A percentile compares a stretch with the other conserved stretches of the same genome.
Conservation (phyloP, 2,888 invertebrate species). For the Ferdinandea cuprea region DNA sequence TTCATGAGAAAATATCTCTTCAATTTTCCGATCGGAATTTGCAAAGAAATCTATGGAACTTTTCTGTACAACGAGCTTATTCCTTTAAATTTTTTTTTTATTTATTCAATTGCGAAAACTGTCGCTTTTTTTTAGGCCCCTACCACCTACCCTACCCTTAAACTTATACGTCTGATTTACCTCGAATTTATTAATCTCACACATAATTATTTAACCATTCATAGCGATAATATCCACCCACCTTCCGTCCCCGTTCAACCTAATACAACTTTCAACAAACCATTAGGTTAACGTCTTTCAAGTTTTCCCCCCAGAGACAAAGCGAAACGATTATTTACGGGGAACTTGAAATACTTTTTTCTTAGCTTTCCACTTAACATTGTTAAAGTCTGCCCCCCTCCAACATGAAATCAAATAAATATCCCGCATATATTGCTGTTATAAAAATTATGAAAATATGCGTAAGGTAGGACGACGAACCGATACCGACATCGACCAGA, state of each 20-base stretch:
- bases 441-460: constrained; percentile 30
- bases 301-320: constrained; percentile 28
- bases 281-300: constrained; percentile 24
- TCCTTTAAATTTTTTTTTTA: too few relatives aligned
- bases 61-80: too few relatives aligned
- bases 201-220: constrained; percentile 3
- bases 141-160: too few relatives aligned
- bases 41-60: too few relatives aligned
- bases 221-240: neutral
- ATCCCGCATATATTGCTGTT: constrained; percentile 16
- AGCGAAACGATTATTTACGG: constrained; percentile 11
- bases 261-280: constrained; percentile 14
- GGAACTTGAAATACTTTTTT: constrained; percentile 6
- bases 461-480: neutral
- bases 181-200: constrained; percentile 15
- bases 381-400: neutral
- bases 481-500: neutral
- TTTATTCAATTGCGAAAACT: too few relatives aligned
- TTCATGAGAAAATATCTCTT: too few relatives aligned
- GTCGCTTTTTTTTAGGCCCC: too few relatives aligned
- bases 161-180: too few relatives aligned
- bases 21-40: too few relatives aligned
- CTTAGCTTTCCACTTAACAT: neutral
- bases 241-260: neutral
- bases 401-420: constrained; percentile 44